Base-by-base conservation (phyloP, 2,797 vertebrate species). In the Cetoscarus ocellatus region DNA sequence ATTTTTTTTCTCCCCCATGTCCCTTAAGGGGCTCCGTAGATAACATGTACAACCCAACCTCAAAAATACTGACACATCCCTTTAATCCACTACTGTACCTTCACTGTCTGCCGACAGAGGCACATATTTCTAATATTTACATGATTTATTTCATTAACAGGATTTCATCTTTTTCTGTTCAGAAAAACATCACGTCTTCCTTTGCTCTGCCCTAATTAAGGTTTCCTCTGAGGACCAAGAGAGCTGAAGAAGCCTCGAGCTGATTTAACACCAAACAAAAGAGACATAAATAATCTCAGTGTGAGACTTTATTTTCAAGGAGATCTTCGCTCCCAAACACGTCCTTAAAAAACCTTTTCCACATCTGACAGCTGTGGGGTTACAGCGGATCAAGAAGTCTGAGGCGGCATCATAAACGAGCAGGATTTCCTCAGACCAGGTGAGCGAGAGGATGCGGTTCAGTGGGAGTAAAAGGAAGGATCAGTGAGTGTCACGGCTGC, bases 321-420 rank as follows among this genome's bases (percentile, higher is more conserved):
- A 34, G 47, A 57, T 50, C 27, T 35, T 66, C 56, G 63, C 60
- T 64, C 53, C 40, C n/a, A 10, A 7, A 1, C 0, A 39, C 55
- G 60, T 73, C 59, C 48, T 68, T 12, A 63, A 69, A 54, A 3
- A 0, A 15, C 8, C 51, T 1, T 19, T 1, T 48, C 8, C 44
- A 7, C 8, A 5, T 11, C 60, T 70, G 74, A 66, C 78, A 68
- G 80, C 61, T 58, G 19, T 8, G 66, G 15, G 61, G 40, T 61
- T 17, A 10, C 64, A 70, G 75, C 80, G 35, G 59, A 73, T 51
- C 63, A 45, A 57, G 40, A 45, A 11, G 7, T 59, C 65, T 34
- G 49, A 52, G 17, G 18, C 60, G 13, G 27, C 12, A 13, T n/a
- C 47, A 0, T 3, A 54, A 4, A 57, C 10, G 42, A 64, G 52